These are phyloP conservation scores for Ditula angustiorana DNA, from an alignment of 2,888 invertebrate species.

Conservation along the genomic window DNA sequence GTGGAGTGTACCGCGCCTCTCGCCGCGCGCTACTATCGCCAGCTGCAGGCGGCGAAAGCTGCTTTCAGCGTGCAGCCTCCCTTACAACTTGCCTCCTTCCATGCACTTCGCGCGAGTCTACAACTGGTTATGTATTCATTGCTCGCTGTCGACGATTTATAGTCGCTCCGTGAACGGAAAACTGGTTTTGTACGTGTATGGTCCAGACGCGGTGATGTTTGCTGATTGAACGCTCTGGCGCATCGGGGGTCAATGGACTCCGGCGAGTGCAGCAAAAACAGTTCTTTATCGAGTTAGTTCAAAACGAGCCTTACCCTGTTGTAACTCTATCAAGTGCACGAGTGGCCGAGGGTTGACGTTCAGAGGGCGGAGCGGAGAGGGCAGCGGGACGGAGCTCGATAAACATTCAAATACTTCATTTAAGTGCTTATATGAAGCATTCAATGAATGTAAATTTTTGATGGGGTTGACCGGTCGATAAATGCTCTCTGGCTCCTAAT, in stretches of 20 bases:
- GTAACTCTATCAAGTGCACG: not conserved
- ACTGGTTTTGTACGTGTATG: not conserved
- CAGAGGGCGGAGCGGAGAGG: too few relatives aligned
- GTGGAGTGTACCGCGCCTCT: too few relatives aligned
- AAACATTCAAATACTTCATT: not conserved
- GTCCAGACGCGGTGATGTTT: not conserved
- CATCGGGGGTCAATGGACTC: not conserved
- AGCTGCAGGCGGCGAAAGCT: conserved; percentile 10
- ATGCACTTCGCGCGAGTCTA: not conserved
- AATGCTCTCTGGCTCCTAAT: too few relatives aligned
- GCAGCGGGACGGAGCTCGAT: not conserved
- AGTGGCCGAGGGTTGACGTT: too few relatives aligned
- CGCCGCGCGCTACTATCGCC: too few relatives aligned
- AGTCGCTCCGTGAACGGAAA: not conserved
- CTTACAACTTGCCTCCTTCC: not conserved
- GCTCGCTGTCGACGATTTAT: not conserved
- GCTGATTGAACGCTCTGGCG: not conserved
- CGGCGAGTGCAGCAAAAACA: not conserved
- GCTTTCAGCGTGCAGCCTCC: not conserved
- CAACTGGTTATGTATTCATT: not conserved
- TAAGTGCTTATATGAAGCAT: not conserved
- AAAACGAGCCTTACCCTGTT: not conserved
- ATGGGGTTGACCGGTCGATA: not conserved
- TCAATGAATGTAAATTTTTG: not conserved
- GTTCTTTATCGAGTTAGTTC: conserved; percentile 5